A percentile compares a stretch with the other conserved stretches of the same genome.
Conservation (phyloP, 2,113 vertebrate genomes). For the Motacilla tschutschensis region DNA sequence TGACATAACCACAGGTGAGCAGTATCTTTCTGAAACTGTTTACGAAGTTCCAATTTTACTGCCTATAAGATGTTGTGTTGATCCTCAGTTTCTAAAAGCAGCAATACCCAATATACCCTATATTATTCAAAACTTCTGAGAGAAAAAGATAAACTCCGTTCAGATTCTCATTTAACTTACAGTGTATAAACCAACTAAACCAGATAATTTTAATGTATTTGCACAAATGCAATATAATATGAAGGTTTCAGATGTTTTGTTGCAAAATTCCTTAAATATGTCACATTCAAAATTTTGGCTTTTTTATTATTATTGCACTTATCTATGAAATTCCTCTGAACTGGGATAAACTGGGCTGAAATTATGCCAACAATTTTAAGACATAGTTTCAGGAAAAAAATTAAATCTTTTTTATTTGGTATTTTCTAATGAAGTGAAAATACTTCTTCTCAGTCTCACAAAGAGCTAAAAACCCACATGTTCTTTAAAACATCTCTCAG, state of each 20-base stretch:
- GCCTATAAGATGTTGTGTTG: not conserved
- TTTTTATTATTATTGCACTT: not conserved
- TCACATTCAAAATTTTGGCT: not conserved
- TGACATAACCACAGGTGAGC: not conserved
- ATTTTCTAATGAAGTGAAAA: not conserved
- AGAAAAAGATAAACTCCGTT: not conserved
- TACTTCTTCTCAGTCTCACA: not conserved
- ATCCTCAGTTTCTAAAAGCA: not conserved
- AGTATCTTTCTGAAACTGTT: not conserved
- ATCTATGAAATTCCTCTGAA: not conserved
- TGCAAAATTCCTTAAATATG: not conserved
- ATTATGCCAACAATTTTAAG: not conserved
- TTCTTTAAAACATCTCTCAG: slow-evolving; percentile 3
- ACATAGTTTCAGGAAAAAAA: not conserved
- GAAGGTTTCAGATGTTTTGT: not conserved
- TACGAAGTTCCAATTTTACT: not conserved
- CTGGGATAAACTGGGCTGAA: not conserved
- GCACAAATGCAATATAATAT: not conserved
- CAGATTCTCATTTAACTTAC: not conserved
- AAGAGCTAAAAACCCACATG: not conserved
- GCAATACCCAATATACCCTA: not conserved
- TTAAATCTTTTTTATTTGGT: not conserved
- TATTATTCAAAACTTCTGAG: not conserved
- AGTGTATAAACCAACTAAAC: not conserved
- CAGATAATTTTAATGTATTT: not conserved